Evolutionary conservation across 2,888 invertebrate genomes (phyloP).

Genomic region (Sympetrum striolatum): DNA sequence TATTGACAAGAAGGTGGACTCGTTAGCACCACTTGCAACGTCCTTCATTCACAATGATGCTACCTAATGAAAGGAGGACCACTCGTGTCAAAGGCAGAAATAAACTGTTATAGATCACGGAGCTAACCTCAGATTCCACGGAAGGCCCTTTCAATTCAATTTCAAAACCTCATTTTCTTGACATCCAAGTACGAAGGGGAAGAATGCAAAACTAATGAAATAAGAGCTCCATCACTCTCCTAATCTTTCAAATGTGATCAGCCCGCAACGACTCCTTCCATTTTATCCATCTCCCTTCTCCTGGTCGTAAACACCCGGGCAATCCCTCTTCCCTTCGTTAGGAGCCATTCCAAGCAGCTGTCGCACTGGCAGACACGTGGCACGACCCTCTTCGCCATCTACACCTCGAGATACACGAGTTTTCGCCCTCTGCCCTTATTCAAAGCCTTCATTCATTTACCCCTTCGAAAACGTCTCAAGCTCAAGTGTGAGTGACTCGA

Average conservation of each 20-base stretch:
- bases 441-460: background rate
- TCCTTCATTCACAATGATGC: no score
- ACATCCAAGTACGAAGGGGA: background rate
- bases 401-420: background rate
- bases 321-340: background rate
- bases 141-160: no score
- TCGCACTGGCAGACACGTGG: conserved; percentile 23
- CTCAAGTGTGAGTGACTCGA: no score
- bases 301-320: background rate
- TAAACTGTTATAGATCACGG: no score
- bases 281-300: background rate
- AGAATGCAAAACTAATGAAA: conserved; percentile 17
- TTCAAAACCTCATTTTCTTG: no score
- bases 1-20: no score
- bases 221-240: background rate
- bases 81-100: no score
- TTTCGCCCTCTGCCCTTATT: background rate
- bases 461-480: background rate
- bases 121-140: no score
- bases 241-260: background rate
- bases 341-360: conserved; percentile 21
- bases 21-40: no score
- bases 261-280: background rate
- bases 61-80: no score
- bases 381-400: background rate